Base-by-base conservation (phyloP, 2,888 invertebrate species). In the Apoda limacodes region DNA sequence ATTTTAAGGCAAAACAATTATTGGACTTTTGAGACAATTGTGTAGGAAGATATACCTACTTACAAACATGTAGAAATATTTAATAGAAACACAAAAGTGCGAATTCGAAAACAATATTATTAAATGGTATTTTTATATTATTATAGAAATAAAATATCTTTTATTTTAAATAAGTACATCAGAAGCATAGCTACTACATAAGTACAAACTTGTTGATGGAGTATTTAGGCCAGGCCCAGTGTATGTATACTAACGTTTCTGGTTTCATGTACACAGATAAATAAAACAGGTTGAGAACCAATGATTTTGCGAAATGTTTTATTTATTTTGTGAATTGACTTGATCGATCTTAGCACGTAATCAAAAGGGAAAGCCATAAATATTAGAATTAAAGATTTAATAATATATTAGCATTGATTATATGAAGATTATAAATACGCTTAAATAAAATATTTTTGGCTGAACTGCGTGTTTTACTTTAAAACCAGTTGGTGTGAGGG, bases 381-480 rank as follows among this genome's bases (percentile, higher is more conserved):
- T 69, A 69, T 66, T 76, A 78, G 74, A 60, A 53, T 60, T 76
- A 74, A 71, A 76, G 64, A 61, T 69, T 71, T 6, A 70, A 72
- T 76, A 78, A 80, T 80, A 78, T 78, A 78, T 78, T 74, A 68
- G 64, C 72, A 80, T 76, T 65, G 71, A 75, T 76, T 68, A 64
- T 74, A 76, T 76, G 72, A 75, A 80, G 64, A 71, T 75, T 76
- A 80, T 76, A 76, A 78, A 76, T 78, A 81, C 80, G 81, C 81
- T 82, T 82, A 80, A 80, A 80, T 80, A 80, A 78, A 78, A 80
- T 81, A 81, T 81, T 82, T 81, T 80, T 78, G 78, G 78, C 78
- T 75, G 78, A 70, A 46, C 47, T 41, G 39, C 32, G 55, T 60
- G 61, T 78, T 75, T 75, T 60, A 70, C 67, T 71, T 50, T 26